Conservation (phyloP, 35 echinoderm and acorn worm genomes). For the Ophiothrix spiculata region DNA sequence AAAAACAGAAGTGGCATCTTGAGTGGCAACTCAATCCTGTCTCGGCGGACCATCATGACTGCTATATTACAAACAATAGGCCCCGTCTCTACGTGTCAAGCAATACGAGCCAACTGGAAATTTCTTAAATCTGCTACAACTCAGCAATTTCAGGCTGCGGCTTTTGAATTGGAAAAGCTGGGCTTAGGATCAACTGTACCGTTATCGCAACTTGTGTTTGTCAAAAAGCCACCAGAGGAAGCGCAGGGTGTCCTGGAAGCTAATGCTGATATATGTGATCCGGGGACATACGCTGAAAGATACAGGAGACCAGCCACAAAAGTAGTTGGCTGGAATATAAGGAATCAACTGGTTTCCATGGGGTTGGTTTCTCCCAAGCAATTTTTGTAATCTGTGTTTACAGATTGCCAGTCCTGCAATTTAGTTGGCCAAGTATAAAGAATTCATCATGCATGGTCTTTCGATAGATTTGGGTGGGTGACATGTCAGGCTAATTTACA, state of each 20-base stretch:
- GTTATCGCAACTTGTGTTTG: neutral
- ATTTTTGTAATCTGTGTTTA: neutral
- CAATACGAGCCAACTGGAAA: neutral
- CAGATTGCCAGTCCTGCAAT: no score
- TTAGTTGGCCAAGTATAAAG: no score
- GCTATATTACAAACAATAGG: neutral
- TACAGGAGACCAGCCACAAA: neutral
- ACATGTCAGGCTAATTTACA: no score
- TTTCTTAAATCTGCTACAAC: neutral
- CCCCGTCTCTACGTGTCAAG: neutral
- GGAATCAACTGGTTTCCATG: neutral
- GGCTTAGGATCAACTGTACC: neutral
- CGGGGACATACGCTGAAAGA: neutral
- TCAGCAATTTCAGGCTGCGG: neutral
- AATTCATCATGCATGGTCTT: no score
- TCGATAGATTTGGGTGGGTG: no score
- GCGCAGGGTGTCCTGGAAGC: neutral
- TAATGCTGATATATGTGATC: neutral
- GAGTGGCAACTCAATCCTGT: neutral
- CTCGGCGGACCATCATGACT: neutral
- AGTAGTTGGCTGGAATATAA: neutral
- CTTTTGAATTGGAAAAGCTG: neutral
- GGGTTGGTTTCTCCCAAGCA: neutral
- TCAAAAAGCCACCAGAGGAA: neutral
- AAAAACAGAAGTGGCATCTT: neutral